phyloP scores from a whole-genome alignment of 2,888 invertebrate species.

The Podabrus alpinus region DNA sequence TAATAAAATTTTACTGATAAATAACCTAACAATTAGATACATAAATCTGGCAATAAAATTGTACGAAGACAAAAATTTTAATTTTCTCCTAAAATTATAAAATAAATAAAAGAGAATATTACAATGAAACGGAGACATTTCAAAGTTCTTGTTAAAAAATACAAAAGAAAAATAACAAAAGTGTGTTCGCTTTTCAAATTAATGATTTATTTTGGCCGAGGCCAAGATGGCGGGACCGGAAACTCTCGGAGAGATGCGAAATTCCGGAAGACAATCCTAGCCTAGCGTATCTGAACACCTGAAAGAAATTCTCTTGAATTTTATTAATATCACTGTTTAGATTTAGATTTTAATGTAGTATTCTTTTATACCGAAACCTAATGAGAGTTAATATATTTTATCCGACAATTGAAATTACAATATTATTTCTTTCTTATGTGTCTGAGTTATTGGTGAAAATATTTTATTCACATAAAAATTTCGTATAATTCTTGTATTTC shows the following conservation, averaged over 20 bases:
- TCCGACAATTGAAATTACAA: not conserved
- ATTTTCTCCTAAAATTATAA: conserved; percentile 33
- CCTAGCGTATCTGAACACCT: conserved; percentile 27
- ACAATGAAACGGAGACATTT: conserved; percentile 38
- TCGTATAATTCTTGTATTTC: no score
- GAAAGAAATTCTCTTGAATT: conserved; percentile 21
- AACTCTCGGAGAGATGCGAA: conserved; percentile 35
- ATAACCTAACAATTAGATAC: not conserved
- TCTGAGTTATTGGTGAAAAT: no score
- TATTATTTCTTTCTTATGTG: not conserved
- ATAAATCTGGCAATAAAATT: conserved; percentile 1
- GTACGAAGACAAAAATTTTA: conserved; percentile 8
- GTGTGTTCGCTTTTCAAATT: conserved; percentile 45
- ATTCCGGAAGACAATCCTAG: conserved; percentile 31
- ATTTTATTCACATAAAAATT: no score
- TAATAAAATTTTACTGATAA: conserved; percentile 6
- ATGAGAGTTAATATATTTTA: not conserved
- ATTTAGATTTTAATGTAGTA: not conserved
- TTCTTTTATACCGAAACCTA: not conserved
- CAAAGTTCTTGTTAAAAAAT: conserved; percentile 36
- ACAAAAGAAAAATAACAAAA: conserved; percentile 33
- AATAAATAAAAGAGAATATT: conserved; percentile 32
- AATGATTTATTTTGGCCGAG: conserved; percentile 47
- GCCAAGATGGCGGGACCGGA: conserved; percentile 41
- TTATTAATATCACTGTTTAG: conserved; percentile 13